Conservation (phyloP, 2,113 vertebrate species). For the Probosciger aterrimus region DNA sequence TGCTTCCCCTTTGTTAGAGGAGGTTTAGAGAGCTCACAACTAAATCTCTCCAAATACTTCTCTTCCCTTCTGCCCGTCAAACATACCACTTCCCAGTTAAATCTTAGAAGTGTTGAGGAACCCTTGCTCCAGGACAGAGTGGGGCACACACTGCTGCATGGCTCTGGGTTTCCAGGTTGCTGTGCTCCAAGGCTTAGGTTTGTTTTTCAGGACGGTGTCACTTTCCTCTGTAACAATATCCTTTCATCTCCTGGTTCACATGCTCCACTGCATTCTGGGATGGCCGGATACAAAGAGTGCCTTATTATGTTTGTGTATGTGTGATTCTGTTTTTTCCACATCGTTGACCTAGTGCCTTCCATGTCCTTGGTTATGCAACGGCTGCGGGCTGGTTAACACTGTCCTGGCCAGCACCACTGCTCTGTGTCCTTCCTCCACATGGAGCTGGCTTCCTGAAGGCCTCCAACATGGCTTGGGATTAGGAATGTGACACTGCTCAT, state of each 20-base stretch:
- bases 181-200: neutral
- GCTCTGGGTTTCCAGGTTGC: neutral
- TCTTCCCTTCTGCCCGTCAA: neutral
- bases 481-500: neutral
- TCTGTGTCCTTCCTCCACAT: neutral
- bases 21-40: neutral
- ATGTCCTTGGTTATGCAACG: constrained; percentile 71
- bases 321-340: constrained; percentile 69
- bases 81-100: neutral
- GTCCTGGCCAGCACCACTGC: neutral
- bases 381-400: constrained; percentile 44
- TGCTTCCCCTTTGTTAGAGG: neutral
- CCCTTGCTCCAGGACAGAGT: neutral
- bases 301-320: constrained; percentile 71
- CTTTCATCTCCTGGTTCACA: constrained; percentile 67
- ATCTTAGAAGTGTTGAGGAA: neutral
- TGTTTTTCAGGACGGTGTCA: constrained; percentile 60
- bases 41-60: constrained; percentile 1
- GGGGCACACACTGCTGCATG: neutral
- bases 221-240: constrained; percentile 71
- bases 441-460: neutral
- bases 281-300: constrained; percentile 63
- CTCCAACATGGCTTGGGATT: neutral
- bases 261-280: constrained; percentile 67
- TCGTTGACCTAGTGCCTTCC: constrained; percentile 55